Evolutionary conservation across 2,888 invertebrate genomes (phyloP), one percentile per base, ranked within the genome.

Genomic region (Macropis europaea): DNA sequence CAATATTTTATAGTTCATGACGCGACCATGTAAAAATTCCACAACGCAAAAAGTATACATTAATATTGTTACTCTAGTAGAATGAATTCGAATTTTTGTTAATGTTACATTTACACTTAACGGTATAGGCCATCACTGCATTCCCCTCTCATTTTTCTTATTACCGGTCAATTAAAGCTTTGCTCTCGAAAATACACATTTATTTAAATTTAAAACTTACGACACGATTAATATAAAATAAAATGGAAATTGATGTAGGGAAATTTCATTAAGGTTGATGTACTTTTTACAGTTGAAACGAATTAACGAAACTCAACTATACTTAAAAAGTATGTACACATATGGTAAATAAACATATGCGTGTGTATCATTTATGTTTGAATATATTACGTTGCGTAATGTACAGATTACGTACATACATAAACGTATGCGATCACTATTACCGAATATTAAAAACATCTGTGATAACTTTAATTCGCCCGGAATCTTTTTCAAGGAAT

Each of bases 311-410:
- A 69, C 57, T 59, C 15, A 52, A 42, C 17, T 28, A 47, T 34
- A 32, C 32, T 63, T 71, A 26, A 53, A 57, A 71, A 68, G 43
- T 63, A 68, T 63, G 69, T 71, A 74, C 66, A 77, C 40, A 43
- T 59, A 40, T 11, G 42, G 36, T 54, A 54, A 59, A 64, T 59
- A 52, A 63, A 54, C 28, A 53, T 50, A 64, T 32, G 30, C 19
- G 32, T 52, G 54, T 64, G 64, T 30, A 17, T 38, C 38, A 22
- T 66, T 75, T 54, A 50, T 17, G 47, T 40, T 53, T 62, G 36
- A 26, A 53, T 60, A 45, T 34, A 34, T 67, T 45, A 57, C 15
- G 45, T 54, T 42, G 28, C 48, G 47, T 57, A 62, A 62, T 59
- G 47, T 71, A 62, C 52, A 53, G 28, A 48, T 13, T 22, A 26